Evolutionary conservation across 2,888 invertebrate genomes (phyloP).

Genomic region (Bugula neritina): DNA sequence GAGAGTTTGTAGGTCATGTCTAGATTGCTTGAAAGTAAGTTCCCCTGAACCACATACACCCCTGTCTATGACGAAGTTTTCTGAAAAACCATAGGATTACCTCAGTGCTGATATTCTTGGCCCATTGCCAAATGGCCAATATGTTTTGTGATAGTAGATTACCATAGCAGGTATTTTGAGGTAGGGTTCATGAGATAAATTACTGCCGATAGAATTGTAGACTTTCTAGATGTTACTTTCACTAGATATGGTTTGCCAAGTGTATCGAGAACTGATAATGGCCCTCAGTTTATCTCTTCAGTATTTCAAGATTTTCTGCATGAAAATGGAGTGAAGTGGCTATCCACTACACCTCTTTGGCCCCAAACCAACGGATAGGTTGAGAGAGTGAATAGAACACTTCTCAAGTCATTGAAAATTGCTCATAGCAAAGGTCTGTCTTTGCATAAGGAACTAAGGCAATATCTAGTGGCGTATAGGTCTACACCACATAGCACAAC

Average conservation of each 20-base stretch:
- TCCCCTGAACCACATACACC: constrained; percentile 28
- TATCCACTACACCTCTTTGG: constrained; percentile 31
- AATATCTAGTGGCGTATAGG: neutral
- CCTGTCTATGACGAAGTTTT: constrained; percentile 30
- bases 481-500: constrained; percentile 13
- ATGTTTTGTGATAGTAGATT: constrained; percentile 33
- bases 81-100: constrained; percentile 33
- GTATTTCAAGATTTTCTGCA: constrained; percentile 30
- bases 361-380: constrained; percentile 34
- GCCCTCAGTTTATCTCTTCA: constrained; percentile 31
- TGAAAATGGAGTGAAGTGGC: constrained; percentile 31
- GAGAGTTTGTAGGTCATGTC: constrained; percentile 24
- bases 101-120: constrained; percentile 32
- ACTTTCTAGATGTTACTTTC: constrained; percentile 32
- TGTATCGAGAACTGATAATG: constrained; percentile 33
- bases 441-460: neutral
- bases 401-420: neutral
- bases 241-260: constrained; percentile 31
- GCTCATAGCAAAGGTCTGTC: neutral
- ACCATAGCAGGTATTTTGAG: constrained; percentile 34
- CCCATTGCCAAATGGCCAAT: constrained; percentile 32
- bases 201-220: constrained; percentile 31
- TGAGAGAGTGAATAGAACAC: constrained; percentile 32
- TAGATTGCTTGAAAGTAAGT: constrained; percentile 3
- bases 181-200: constrained; percentile 31